Base-by-base conservation (phyloP, 1,140 invertebrate genomes). In the Helicoverpa zea region DNA sequence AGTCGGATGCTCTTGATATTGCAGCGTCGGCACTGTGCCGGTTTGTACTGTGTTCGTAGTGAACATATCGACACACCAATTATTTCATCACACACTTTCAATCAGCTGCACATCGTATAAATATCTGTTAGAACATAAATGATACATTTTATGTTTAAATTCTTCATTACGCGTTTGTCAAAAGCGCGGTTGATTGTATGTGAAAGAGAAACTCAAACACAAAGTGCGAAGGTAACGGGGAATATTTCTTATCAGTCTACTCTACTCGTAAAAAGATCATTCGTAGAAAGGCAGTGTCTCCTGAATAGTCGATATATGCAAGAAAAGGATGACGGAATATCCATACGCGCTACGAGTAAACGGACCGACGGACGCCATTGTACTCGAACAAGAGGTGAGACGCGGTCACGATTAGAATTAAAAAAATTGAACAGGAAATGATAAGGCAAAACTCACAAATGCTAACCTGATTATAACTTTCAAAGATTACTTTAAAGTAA, bases 311-410 rank as follows among this genome's bases (percentile, higher is more conserved):
- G 92, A 94, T 94, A 91, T 93, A 90, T 92, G 94, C 91, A 92
- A 94, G 94, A 95, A 95, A 95, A 95, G 94, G 94, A 95, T 95
- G 94, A 95, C 93, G 94, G 92, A 94, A 90, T 94, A 90, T 91
- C 92, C 92, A 91, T 91, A 92, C 89, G 92, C 90, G 92, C 88
- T 94, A 91, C 87, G 88, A 92, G 89, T 91, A 90, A 91, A 92
- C 89, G 85, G 94, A 94, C 94, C 93, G 90, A 92, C 89, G 85
- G 94, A 94, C 94, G 94, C 94, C 93, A 95, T 94, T 94, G 90
- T 92, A 85, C 66, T 86, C 79, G 64, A 77, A 81, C 88, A 84
- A 66, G 75, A 77, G 75, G 61, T 83, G 76, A 83, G 80, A 88
- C 83, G 84, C 86, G 76, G 64, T 79, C 84, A 81, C 73, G 81